Evolutionary conservation across 1,140 invertebrate species (phyloP), one percentile per base, ranked within the genome.

Genomic region (Sinella curviseta): DNA sequence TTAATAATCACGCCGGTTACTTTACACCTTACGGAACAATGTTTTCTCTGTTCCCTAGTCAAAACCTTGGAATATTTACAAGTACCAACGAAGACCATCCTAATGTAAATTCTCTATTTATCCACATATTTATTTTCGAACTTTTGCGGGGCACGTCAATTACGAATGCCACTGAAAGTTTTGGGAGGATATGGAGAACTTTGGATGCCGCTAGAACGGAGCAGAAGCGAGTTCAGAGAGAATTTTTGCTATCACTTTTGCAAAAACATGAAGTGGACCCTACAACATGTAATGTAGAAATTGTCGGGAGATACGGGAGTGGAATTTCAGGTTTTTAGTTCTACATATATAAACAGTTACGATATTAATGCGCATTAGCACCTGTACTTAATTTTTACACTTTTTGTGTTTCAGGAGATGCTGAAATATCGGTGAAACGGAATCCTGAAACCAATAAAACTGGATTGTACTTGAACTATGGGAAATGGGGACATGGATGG

Each of bases 231-330:
- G n/a, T n/a, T n/a, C n/a, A n/a, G n/a, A n/a, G n/a, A n/a, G n/a
- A n/a, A n/a, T n/a, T n/a, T n/a, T 4, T 48, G 39, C 4, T 8
- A 48, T 4, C 4, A 48, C 4, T 8, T 4, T 8, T 8, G 4
- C 4, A 48, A 48, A 17, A 4, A 48, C 17, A 8, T 4, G 17
- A 24, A 60, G 39, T 17, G 1, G 31, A 70, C 30, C 8, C 3
- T 4, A 30, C n/a, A 12, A 1, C 8, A 70, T 17, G 24, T n/a
- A 24, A 31, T 4, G 65, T 12, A 1, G n/a, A n/a, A n/a, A 70
- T 70, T 33, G 30, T 79, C n/a, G 78, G 78, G 20, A 1, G 57
- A 14, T 79, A 79, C 54, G 78, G 78, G 4, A 79, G 75, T 34
- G 74, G 55, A 8, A 26, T 60, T 60, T 24, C 8, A 60, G n/a